Evolutionary conservation across 2,797 vertebrate species (phyloP).

Genomic region (Huso huso): DNA sequence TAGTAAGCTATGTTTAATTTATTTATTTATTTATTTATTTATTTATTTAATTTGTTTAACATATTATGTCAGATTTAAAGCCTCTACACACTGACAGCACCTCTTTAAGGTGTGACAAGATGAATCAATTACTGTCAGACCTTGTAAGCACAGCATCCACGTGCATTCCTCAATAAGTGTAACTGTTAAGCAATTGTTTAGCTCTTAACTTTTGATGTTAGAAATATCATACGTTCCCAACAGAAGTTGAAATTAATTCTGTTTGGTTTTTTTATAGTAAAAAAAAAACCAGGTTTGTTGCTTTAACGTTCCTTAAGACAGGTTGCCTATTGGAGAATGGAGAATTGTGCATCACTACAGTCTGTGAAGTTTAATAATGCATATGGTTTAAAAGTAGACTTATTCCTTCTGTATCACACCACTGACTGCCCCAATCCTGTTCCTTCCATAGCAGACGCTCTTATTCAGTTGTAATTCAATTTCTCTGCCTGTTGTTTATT

Average conservation of each 20-base stretch:
- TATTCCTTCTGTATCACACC: conserved; percentile 21
- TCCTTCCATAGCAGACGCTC: conserved; percentile 45
- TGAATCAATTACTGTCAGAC: neutral
- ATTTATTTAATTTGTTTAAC: neutral
- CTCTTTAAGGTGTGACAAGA: neutral
- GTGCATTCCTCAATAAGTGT: neutral
- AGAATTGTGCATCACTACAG: neutral
- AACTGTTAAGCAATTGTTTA: neutral
- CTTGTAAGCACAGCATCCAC: neutral
- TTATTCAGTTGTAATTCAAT: conserved; percentile 73
- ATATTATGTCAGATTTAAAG: neutral
- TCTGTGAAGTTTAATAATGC: neutral
- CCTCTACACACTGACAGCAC: neutral
- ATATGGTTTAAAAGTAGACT: conserved; percentile 14
- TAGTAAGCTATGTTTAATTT: neutral
- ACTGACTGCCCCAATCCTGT: conserved; percentile 37
- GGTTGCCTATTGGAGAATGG: neutral
- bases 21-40: neutral
- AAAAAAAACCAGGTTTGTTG: neutral
- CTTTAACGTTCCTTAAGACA: neutral
- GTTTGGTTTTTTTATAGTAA: neutral
- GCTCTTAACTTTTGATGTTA: neutral
- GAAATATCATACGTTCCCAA: neutral
- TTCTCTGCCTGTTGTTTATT: conserved; percentile 77
- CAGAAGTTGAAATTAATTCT: neutral